Base-by-base conservation (phyloP, 1,140 invertebrate genomes). In the Battus philenor region DNA sequence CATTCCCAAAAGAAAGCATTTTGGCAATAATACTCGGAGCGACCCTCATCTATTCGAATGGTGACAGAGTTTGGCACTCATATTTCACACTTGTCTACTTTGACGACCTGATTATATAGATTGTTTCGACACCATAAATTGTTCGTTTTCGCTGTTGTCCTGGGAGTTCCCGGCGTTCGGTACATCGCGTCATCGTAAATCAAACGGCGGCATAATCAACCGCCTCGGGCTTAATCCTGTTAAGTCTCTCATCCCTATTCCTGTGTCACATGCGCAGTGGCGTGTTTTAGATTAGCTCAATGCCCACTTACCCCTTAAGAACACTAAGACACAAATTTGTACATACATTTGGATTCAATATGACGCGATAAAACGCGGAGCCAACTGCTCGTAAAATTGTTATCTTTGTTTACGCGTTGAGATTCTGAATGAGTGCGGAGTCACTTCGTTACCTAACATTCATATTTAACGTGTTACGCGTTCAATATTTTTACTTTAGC, bases 141-240 rank as follows among this genome's bases (percentile, higher is more conserved):
- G 63, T 65, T 54, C 60, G 62, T 69, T 73, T 69, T 64, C 55
- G 57, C 47, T 33, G 47, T 31, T 46, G 41, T 34, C 33, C 51
- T 63, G 38, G 38, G 38, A 41, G 8, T 41, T 15, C 4, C 10
- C 55, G 47, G 51, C 59, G 54, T 61, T 53, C 60, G 53, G 67
- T 55, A 69, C 79, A 74, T 77, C 69, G 70, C 69, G 68, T 76
- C 76, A 68, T 67, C 76, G 72, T 84, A 84, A 84, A 84, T 84
- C 80, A 84, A 77, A 68, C 59, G 62, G 55, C 55, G 63, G 69
- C 60, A 80, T 82, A 82, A 84, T 82, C 73, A 80, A 79, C 60
- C 59, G 69, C 69, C 63, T 56, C 39, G 32, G 61, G 66, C 64
- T 45, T 79, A 82, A 84, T 81, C 72, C 70, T 49, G 64, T 65